Conservation (phyloP, 2,888 invertebrate species). For the Thysanoteuthis rhombus region DNA sequence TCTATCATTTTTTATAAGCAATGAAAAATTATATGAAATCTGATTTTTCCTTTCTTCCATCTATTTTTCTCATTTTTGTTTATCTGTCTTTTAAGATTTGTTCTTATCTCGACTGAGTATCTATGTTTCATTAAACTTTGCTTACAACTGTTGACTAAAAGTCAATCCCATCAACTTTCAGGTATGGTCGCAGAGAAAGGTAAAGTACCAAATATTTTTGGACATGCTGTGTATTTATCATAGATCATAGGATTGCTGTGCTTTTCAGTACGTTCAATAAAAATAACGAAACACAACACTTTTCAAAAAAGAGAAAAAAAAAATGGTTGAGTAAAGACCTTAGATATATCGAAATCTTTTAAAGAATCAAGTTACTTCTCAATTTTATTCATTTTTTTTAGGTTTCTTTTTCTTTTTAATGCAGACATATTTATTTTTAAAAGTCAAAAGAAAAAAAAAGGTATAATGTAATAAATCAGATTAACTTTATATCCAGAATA, state of each 20-base stretch:
- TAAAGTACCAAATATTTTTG: conserved; percentile 12
- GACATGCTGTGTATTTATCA: neutral
- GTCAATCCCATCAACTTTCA: neutral
- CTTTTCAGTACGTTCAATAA: neutral
- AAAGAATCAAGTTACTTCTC: too few species aligned
- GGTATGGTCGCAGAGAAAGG: neutral
- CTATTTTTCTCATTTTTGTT: too few species aligned
- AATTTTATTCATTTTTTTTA: too few species aligned
- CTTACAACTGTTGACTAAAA: neutral
- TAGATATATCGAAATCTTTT: too few species aligned
- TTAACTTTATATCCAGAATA: too few species aligned
- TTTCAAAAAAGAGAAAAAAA: neutral
- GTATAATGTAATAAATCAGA: too few species aligned
- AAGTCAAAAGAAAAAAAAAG: too few species aligned
- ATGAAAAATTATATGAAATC: too few species aligned
- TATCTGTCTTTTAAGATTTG: neutral
- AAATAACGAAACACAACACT: neutral
- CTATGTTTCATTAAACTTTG: neutral
- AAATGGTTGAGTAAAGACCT: neutral
- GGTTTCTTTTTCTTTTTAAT: too few species aligned
- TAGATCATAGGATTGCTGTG: conserved; percentile 12
- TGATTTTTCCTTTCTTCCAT: too few species aligned
- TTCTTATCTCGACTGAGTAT: neutral
- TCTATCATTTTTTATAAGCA: too few species aligned
- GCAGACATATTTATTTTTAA: too few species aligned